Evolutionary conservation across 2,113 vertebrate genomes (phyloP).

Genomic region (Myotis davidii): DNA sequence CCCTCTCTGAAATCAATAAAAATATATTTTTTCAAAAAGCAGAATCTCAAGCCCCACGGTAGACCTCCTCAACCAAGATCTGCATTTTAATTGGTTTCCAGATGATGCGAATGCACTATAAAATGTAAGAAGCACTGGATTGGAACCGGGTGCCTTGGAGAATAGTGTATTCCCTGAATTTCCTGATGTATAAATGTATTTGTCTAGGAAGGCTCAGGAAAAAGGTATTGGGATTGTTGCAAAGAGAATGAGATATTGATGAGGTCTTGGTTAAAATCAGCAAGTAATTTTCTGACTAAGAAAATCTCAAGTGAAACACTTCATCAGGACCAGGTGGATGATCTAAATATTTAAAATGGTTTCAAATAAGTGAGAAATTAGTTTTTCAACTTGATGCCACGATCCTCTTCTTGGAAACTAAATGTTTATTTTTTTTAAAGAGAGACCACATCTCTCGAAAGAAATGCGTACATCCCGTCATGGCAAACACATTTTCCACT

Average conservation of each 20-base stretch:
- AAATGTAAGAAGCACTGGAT: not conserved
- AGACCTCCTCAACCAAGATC: not conserved
- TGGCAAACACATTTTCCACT: not conserved
- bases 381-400: slow-evolving; percentile 8
- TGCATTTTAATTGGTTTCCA: not conserved
- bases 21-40: not conserved
- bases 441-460: not conserved
- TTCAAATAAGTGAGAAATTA: not conserved
- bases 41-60: not conserved
- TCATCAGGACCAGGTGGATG: not conserved
- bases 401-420: slow-evolving; percentile 1
- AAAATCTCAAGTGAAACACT: not conserved
- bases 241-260: not conserved
- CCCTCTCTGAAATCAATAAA: no score
- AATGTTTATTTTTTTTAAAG: not conserved
- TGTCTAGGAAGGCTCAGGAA: not conserved
- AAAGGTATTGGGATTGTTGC: not conserved
- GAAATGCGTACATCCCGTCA: not conserved
- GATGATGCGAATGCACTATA: not conserved
- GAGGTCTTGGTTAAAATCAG: not conserved
- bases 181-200: not conserved
- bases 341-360: not conserved
- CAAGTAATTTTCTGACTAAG: not conserved
- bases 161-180: not conserved
- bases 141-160: not conserved